Evolutionary conservation across 2,113 vertebrate species (phyloP).

Genomic region (Camelus dromedarius): DNA sequence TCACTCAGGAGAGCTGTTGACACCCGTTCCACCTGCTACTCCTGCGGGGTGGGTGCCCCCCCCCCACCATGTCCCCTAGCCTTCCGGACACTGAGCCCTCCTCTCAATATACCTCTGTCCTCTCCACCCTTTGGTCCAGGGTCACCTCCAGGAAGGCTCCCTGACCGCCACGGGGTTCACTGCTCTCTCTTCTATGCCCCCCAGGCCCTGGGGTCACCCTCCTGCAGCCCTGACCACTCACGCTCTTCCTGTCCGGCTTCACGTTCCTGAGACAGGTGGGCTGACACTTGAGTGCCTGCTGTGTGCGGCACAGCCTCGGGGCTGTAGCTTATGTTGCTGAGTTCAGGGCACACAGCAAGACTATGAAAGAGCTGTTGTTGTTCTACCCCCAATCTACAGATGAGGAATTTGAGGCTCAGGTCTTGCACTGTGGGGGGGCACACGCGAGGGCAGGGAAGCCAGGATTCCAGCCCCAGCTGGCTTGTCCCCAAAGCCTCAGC

Average conservation of each 20-base stretch:
- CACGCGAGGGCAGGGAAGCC: neutral
- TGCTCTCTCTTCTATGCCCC: neutral
- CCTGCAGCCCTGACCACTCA: neutral
- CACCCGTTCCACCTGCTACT: rapidly evolving
- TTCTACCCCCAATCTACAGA: neutral
- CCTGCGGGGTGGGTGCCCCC: neutral
- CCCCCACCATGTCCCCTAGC: rapidly evolving
- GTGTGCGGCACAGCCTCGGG: neutral
- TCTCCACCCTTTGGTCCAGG: neutral
- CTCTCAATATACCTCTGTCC: rapidly evolving
- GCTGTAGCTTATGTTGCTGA: neutral
- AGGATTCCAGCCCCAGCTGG: neutral
- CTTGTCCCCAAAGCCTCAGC: neutral
- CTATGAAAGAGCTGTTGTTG: neutral
- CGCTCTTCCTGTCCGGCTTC: neutral
- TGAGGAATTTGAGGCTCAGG: neutral
- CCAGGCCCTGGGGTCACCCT: neutral
- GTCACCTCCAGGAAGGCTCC: neutral
- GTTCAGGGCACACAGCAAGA: neutral
- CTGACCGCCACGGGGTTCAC: rapidly evolving
- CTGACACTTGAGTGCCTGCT: neutral
- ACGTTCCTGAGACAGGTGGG: neutral
- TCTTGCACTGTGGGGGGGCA: rapidly evolving
- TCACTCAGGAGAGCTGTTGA: neutral
- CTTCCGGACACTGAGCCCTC: neutral